phyloP scores from a whole-genome alignment of 2,113 vertebrate species.

The Paratilapia polleni region DNA sequence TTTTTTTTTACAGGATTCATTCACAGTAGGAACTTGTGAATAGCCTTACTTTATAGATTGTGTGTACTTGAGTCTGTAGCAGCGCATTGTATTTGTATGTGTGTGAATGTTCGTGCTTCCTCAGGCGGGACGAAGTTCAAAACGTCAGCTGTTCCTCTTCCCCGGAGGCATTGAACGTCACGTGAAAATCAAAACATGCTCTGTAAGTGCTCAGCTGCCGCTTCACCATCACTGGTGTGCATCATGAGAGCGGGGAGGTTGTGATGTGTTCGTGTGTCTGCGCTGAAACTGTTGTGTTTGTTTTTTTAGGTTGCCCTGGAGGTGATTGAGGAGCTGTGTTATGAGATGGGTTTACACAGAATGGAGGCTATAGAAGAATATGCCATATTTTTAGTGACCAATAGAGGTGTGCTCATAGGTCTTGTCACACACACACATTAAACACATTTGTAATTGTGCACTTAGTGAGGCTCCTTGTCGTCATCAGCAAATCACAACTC shows the following conservation, averaged over 20 bases:
- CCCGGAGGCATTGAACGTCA: slow-evolving; percentile 93
- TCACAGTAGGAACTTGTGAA: neutral
- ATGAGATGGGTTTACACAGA: slow-evolving; percentile 90
- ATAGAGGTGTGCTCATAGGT: slow-evolving; percentile 80
- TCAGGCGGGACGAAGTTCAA: slow-evolving; percentile 95
- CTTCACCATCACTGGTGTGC: neutral
- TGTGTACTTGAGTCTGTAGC: neutral
- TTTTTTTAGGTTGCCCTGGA: slow-evolving; percentile 88
- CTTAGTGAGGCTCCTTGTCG: neutral
- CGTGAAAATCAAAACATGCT: slow-evolving; percentile 94
- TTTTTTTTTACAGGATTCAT: neutral
- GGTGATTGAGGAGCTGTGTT: slow-evolving; percentile 91
- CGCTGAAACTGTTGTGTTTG: slow-evolving; percentile 17
- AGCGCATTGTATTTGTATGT: neutral
- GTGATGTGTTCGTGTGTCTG: neutral
- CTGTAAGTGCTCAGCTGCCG: slow-evolving; percentile 79
- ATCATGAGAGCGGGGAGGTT: neutral
- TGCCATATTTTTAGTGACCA: slow-evolving; percentile 89
- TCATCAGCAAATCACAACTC: slow-evolving; percentile 30
- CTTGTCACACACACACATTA: neutral
- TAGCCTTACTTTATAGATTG: neutral
- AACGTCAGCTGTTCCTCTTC: slow-evolving; percentile 94
- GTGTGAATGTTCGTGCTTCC: slow-evolving; percentile 7
- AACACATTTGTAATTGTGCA: neutral
- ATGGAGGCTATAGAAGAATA: slow-evolving; percentile 90